phyloP scores from a whole-genome alignment of 2,797 vertebrate genomes.

The Scomberomorus guttatus region DNA sequence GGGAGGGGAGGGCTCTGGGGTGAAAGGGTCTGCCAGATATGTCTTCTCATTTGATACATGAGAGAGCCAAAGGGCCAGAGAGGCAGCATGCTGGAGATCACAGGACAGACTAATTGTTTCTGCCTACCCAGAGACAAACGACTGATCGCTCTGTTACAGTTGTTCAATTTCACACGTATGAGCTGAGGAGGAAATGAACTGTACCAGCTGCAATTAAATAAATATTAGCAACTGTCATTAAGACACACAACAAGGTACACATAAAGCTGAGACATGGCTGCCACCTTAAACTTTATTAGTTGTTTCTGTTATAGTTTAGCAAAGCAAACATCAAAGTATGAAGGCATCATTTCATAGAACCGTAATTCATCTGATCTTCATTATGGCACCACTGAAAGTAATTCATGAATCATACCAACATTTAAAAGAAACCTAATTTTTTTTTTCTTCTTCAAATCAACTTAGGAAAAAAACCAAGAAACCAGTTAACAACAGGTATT shows the following conservation, averaged over 20 bases:
- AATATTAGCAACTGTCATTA: conserved; percentile 16
- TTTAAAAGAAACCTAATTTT: conserved; percentile 70
- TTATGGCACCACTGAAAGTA: conserved; percentile 89
- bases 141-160: conserved; percentile 47
- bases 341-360: conserved; percentile 92
- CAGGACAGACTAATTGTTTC: conserved; percentile 69
- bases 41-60: conserved; percentile 59
- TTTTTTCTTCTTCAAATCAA: conserved; percentile 54
- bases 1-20: conserved; percentile 27
- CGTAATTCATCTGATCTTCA: conserved; percentile 83
- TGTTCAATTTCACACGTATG: conserved; percentile 44
- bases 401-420: conserved; percentile 80
- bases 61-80: conserved; percentile 51
- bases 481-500: conserved; percentile 83
- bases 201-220: conserved; percentile 3
- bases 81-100: conserved; percentile 59
- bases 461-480: conserved; percentile 69
- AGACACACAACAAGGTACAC: conserved; percentile 27
- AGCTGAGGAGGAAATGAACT: conserved; percentile 22
- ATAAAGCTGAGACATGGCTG: conserved; percentile 69
- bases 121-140: conserved; percentile 44
- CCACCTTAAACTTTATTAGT: conserved; percentile 86
- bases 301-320: conserved; percentile 90
- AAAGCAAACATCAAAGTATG: conserved; percentile 94
- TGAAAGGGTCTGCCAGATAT: conserved; percentile 51